phyloP scores from a whole-genome alignment of 2,888 invertebrate species.

The Ernsta delagoae region DNA sequence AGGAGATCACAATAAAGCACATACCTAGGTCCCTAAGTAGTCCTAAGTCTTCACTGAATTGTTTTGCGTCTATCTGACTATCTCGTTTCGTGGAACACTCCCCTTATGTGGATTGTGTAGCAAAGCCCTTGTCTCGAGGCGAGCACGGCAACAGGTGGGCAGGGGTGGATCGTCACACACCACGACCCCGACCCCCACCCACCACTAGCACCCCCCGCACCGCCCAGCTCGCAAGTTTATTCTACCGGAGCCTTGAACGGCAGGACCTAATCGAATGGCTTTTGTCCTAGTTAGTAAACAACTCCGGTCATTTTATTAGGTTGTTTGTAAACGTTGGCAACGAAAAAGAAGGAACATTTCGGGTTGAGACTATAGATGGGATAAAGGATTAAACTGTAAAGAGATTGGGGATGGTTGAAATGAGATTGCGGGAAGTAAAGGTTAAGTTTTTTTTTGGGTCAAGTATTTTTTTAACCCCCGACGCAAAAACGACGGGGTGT shows the following conservation, averaged over 20 bases:
- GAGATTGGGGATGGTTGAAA: neutral
- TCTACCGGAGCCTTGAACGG: constrained; percentile 15
- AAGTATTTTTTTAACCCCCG: too few species aligned
- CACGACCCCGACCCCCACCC: neutral
- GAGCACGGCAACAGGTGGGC: neutral
- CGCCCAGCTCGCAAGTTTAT: neutral
- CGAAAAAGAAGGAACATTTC: too few species aligned
- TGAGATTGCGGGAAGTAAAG: neutral
- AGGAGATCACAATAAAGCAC: too few species aligned
- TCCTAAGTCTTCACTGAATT: too few species aligned
- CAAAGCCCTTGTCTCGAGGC: constrained; percentile 6
- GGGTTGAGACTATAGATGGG: too few species aligned
- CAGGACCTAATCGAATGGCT: constrained; percentile 17
- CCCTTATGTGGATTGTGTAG: neutral
- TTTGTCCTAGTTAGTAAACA: constrained; percentile 9
- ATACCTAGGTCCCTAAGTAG: too few species aligned
- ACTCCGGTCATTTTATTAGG: constrained; percentile 7
- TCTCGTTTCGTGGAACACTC: neutral
- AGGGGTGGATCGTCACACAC: neutral
- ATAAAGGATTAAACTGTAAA: neutral
- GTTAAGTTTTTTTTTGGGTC: too few species aligned
- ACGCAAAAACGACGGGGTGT: too few species aligned
- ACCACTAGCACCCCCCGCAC: neutral
- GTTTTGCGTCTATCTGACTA: too few species aligned
- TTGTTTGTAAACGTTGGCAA: constrained; percentile 3